Conservation (phyloP, 2,797 vertebrate genomes). For the Anisognathus igniventris region DNA sequence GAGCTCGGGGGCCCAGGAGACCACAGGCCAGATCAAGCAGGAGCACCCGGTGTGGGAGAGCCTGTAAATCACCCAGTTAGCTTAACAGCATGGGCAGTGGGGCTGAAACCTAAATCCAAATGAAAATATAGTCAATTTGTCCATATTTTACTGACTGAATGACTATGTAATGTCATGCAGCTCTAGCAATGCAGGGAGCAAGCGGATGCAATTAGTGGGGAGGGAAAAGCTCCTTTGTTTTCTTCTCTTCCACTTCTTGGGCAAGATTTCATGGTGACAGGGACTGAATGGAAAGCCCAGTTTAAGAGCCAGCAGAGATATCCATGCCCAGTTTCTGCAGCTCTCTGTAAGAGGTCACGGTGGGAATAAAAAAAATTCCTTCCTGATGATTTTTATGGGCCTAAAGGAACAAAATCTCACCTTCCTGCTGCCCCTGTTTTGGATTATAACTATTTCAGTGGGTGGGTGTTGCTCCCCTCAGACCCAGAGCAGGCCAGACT, state of each 20-base stretch:
- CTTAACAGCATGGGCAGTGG: slow-evolving; percentile 55
- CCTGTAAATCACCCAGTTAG: slow-evolving; percentile 65
- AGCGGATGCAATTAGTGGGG: neutral
- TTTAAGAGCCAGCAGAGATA: neutral
- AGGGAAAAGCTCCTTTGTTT: neutral
- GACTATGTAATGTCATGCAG: slow-evolving; percentile 63
- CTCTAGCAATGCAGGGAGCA: neutral
- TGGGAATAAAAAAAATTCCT: neutral
- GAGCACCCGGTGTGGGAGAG: neutral
- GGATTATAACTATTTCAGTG: neutral
- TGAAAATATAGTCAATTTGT: slow-evolving; percentile 68
- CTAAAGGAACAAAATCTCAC: neutral
- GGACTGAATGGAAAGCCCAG: neutral
- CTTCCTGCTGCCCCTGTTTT: neutral
- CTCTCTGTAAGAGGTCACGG: neutral
- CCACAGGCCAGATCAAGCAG: neutral
- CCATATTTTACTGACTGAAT: slow-evolving; percentile 69
- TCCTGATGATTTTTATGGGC: neutral
- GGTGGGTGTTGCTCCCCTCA: neutral
- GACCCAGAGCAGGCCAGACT: neutral
- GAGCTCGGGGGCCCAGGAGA: slow-evolving; percentile 45
- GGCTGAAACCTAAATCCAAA: slow-evolving; percentile 68
- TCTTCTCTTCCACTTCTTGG: neutral
- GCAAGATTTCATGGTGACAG: neutral
- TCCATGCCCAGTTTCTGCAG: neutral